A percentile compares a stretch with the other conserved stretches of the same genome.
phyloP scores from a whole-genome alignment of 2,888 invertebrate genomes.

The Oligia strigilis region DNA sequence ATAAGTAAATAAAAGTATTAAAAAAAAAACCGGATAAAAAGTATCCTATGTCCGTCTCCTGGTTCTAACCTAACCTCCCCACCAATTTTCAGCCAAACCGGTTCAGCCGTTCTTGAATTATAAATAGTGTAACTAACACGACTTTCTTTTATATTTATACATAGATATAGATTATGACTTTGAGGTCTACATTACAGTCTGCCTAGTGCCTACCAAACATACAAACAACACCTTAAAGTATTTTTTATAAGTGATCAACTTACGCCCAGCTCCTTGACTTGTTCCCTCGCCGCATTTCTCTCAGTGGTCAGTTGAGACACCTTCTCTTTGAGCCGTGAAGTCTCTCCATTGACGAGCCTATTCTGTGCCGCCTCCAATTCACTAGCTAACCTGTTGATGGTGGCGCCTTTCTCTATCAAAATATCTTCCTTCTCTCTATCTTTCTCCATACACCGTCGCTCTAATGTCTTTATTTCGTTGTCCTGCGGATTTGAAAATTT shows the following conservation, averaged over 20 bases:
- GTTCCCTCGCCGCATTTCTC: constrained; percentile 87
- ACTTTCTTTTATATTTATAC: too few species aligned
- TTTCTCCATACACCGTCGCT: constrained; percentile 89
- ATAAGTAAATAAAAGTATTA: too few species aligned
- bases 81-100: too few species aligned
- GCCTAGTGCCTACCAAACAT: too few species aligned
- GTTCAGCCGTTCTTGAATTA: too few species aligned
- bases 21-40: too few species aligned
- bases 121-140: too few species aligned
- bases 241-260: constrained; percentile 55
- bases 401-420: constrained; percentile 91
- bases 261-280: constrained; percentile 89
- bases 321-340: constrained; percentile 83
- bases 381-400: constrained; percentile 91
- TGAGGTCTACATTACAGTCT: background rate
- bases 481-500: constrained; percentile 72
- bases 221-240: background rate
- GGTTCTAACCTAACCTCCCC: too few species aligned
- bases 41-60: too few species aligned
- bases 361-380: constrained; percentile 91
- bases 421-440: constrained; percentile 91
- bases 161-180: background rate
- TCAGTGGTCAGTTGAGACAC: constrained; percentile 86
- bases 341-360: constrained; percentile 84
- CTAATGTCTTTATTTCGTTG: constrained; percentile 89